phyloP scores from a whole-genome alignment of 2,888 invertebrate genomes.

The Lasioglossum lativentre region DNA sequence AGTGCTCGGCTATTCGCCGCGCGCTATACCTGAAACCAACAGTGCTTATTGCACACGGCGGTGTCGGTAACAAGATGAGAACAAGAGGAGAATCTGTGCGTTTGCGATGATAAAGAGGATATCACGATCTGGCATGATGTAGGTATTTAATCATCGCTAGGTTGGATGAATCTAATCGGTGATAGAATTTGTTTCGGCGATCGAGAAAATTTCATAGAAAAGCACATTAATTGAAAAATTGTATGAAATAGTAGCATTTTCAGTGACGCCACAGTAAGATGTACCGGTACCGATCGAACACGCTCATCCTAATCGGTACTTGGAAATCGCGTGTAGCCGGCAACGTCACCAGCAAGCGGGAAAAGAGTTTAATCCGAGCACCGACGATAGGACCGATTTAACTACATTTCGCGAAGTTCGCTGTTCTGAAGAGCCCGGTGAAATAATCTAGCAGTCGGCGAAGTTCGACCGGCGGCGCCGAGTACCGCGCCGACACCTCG shows the following conservation, averaged over 20 bases:
- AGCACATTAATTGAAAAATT: too few species aligned
- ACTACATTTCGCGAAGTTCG: slow-evolving; percentile 1
- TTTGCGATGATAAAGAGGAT: too few species aligned
- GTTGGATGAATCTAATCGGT: too few species aligned
- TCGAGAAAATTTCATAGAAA: too few species aligned
- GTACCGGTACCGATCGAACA: neutral
- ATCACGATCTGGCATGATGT: too few species aligned
- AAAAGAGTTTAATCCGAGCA: neutral
- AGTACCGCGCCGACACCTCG: slow-evolving; percentile 39
- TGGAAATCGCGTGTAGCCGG: neutral
- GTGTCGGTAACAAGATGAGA: neutral
- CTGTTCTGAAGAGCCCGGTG: neutral
- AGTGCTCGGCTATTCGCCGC: slow-evolving; percentile 6
- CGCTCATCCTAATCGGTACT: neutral
- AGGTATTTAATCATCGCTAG: too few species aligned
- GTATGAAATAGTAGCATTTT: too few species aligned
- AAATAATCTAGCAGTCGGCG: slow-evolving; percentile 1
- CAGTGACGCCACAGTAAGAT: too few species aligned
- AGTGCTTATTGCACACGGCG: neutral
- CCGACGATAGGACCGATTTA: neutral
- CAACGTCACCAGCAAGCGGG: neutral
- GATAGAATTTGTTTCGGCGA: too few species aligned
- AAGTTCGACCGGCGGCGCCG: slow-evolving; percentile 19
- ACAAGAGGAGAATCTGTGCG: neutral
- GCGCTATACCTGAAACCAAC: neutral